These are phyloP conservation scores for Ennomos erosarius DNA, from an alignment of 2,888 invertebrate genomes.

Conservation along the genomic window DNA sequence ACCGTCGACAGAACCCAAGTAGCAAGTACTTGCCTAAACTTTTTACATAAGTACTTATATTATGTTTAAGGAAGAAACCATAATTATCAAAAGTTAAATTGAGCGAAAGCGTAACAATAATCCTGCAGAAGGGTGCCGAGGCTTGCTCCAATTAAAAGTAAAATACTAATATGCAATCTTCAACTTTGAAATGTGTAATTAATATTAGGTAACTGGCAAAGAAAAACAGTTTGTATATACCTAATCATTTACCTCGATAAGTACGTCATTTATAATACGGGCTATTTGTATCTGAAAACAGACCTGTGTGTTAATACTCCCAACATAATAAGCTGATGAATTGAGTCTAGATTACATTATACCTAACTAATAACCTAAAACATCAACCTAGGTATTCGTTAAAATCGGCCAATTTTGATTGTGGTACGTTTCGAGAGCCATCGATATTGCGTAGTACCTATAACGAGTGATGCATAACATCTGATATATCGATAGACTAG, in stretches of 20 bases:
- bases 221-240: too few relatives aligned
- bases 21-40: not conserved
- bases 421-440: conserved; percentile 27
- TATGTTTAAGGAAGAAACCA: conserved; percentile 20
- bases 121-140: conserved; percentile 50
- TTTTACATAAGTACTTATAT: conserved; percentile 6
- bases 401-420: conserved; percentile 9
- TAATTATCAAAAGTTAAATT: conserved; percentile 42
- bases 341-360: too few relatives aligned
- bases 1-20: conserved; percentile 11
- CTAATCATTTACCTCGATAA: too few relatives aligned
- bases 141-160: conserved; percentile 37
- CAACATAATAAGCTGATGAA: too few relatives aligned
- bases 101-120: conserved; percentile 52
- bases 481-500: conserved; percentile 23
- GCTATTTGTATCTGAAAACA: too few relatives aligned
- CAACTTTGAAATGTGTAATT: too few relatives aligned
- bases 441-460: conserved; percentile 30
- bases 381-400: not conserved
- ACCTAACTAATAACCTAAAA: too few relatives aligned
- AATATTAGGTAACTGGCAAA: too few relatives aligned
- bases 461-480: conserved; percentile 24
- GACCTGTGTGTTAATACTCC: too few relatives aligned
- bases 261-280: too few relatives aligned
- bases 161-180: too few relatives aligned